Evolutionary conservation across 2,797 vertebrate genomes (phyloP), one percentile per base, ranked within the genome.

Genomic region (Scarus forsteni): DNA sequence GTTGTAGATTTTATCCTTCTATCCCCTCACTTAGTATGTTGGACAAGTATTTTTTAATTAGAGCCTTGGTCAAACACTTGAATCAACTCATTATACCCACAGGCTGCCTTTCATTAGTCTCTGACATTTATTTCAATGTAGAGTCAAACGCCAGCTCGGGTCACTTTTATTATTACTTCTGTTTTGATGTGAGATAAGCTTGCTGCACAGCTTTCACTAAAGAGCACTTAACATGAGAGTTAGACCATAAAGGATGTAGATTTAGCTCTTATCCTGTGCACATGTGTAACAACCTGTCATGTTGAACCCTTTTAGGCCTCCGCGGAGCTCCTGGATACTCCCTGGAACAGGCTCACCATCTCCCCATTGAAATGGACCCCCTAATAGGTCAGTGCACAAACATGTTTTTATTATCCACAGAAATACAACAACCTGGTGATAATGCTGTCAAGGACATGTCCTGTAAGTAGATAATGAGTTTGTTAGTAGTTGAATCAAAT

Each of bases 301-400:
- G 27, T 60, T 44, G 66, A 39, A 73, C 43, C 36, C 18, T 56
- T n/a, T 14, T 76, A 99, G 98, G 98, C 50, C 96, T 99, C 61
- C 94, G 98, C 64, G 98, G 98, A 92, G 98, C 98, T 49, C 98
- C 98, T 34, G 98, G 98, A 70, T 99, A 99, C 84, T 99, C 98
- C 54, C 88, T 99, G 80, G 98, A 99, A 88, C 98, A 99, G 93
- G 97, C 98, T 73, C 98, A 99, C 90, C 98, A 99, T 86, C 96
- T 99, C 61, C 98, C 98, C 67, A 99, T 99, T 8, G 98, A 99
- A 94, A 99, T 99, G 98, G 98, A 99, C 87, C 96, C 98, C 74
- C 93, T 99, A 80, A 99, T 99, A 79, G 98, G 98, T 99, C 92
- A 80, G 95, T 82, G 34, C 34, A 27, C 49, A 36, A 4, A 40